Percentiles rank a stretch among this genome's conserved stretches.
These are phyloP conservation scores for Melanerpes aurifrons DNA, from an alignment of 2,113 vertebrate species.

Conservation along the genomic window DNA sequence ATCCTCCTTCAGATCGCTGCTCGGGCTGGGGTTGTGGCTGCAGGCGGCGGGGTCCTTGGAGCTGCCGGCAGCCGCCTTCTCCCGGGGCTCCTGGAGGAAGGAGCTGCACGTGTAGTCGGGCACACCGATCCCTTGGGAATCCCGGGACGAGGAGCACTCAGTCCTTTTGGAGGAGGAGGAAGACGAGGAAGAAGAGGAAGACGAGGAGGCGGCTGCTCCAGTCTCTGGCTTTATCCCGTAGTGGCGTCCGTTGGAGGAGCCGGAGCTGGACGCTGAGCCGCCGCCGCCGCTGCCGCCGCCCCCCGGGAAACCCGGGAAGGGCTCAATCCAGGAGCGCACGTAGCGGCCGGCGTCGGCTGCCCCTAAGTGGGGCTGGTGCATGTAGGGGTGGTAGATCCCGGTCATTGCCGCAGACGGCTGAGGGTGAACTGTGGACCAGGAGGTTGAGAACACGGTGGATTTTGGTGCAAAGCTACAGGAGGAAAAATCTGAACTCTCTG, in stretches of 20 bases:
- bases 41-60: constrained; percentile 77
- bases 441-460: constrained; percentile 90
- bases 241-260: constrained; percentile 78
- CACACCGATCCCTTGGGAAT: constrained; percentile 82
- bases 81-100: constrained; percentile 81
- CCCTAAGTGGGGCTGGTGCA: constrained; percentile 88
- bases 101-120: constrained; percentile 83
- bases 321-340: constrained; percentile 95
- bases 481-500: constrained; percentile 89
- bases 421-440: constrained; percentile 91
- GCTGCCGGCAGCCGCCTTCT: constrained; percentile 82
- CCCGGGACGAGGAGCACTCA: constrained; percentile 82
- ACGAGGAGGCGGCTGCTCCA: constrained; percentile 77
- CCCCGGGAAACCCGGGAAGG: constrained; percentile 86
- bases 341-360: constrained; percentile 90
- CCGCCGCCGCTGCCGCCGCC: constrained; percentile 58
- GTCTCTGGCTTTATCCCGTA: constrained; percentile 90
- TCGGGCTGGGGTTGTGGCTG: constrained; percentile 87
- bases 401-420: constrained; percentile 85
- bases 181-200: constrained; percentile 72
- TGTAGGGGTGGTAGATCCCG: constrained; percentile 94
- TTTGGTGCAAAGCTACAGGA: constrained; percentile 97
- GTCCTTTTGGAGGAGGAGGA: constrained; percentile 84
- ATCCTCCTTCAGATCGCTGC: constrained; percentile 92
- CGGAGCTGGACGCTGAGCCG: constrained; percentile 63